Conservation (phyloP, 2,797 vertebrate genomes). For the Uromys caudimaculatus region DNA sequence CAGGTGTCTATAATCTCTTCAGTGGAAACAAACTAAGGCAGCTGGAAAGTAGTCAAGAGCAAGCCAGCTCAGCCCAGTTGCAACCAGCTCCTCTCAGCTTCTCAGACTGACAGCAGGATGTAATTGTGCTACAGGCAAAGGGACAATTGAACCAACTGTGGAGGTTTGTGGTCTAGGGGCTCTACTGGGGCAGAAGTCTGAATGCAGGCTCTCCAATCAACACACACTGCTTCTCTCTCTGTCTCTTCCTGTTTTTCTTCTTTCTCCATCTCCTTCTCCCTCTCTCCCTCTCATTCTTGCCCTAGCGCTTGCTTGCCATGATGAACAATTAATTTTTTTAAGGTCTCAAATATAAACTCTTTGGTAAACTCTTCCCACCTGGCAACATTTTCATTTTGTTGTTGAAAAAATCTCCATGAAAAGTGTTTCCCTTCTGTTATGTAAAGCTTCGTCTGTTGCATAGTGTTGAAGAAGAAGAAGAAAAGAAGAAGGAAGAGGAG, state of each 20-base stretch:
- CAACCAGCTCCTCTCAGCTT: not conserved
- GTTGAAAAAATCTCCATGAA: not conserved
- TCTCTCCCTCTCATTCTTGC: too few species aligned
- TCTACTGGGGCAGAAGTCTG: not conserved
- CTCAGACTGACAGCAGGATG: not conserved
- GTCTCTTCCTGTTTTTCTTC: not conserved
- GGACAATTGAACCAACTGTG: not conserved
- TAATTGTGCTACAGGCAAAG: not conserved
- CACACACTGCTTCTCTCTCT: not conserved
- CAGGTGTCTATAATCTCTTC: constrained; percentile 70
- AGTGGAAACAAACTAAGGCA: constrained; percentile 40
- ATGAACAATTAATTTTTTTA: constrained; percentile 17
- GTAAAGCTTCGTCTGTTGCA: not conserved
- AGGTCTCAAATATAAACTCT: not conserved
- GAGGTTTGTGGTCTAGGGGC: not conserved
- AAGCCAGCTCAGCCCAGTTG: not conserved
- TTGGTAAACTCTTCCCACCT: not conserved
- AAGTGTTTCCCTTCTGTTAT: not conserved
- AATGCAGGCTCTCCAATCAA: not conserved
- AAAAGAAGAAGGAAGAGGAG: too few species aligned
- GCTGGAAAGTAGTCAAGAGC: not conserved
- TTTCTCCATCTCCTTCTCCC: not conserved
- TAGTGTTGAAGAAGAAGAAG: rapidly evolving
- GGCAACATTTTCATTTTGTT: constrained; percentile 18
- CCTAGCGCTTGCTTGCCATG: not conserved